Base-by-base conservation (phyloP, 2,888 invertebrate species). In the Caenorhabditis sinica region DNA sequence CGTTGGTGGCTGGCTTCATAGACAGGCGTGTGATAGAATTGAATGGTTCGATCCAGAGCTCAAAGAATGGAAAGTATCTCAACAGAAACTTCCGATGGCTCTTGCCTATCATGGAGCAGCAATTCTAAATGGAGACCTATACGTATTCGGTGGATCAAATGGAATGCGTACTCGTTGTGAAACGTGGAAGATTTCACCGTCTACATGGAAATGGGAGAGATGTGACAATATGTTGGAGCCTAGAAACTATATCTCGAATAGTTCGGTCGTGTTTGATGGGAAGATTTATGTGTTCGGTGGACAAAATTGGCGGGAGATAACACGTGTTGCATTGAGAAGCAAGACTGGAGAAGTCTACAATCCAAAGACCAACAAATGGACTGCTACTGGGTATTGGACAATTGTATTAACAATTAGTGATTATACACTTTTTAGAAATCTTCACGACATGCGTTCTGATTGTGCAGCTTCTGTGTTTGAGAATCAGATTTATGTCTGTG, bases 271-370 rank as follows among this genome's bases (percentile, higher is more conserved):
- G 4, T 84, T 65, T 36, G 73, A 84, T 36, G 79, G 71, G 6
- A 84, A 81, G 36, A 84, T 84, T n/a, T 84, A 84, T 58, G 84
- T 84, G n/a, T 84, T 84, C 43, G 84, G 84, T 11, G 84, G 84
- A 33, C 84, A 84, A 68, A 66, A 84, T 40, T 77, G 76, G 53
- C 36, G 81, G 17, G 72, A 75, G 36, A 56, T 82, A 5, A 36
- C 56, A 20, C 43, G 82, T 20, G 45, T 30, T 45, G 20, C 53
- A 40, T 40, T 69, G 56, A 74, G 83, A 71, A 69, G 80, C 56
- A 51, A 45, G 1, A 81, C 72, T 53, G 84, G 76, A 20, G 84
- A 84, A 49, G 40, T 80, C 8, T 84, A 76, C 58, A 81, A 84
- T 76, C 81, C 84, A 20, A 56, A 43, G n/a, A 61, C 45, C 0